Evolutionary conservation across 2,797 vertebrate species (phyloP).

Genomic region (Prionace glauca): DNA sequence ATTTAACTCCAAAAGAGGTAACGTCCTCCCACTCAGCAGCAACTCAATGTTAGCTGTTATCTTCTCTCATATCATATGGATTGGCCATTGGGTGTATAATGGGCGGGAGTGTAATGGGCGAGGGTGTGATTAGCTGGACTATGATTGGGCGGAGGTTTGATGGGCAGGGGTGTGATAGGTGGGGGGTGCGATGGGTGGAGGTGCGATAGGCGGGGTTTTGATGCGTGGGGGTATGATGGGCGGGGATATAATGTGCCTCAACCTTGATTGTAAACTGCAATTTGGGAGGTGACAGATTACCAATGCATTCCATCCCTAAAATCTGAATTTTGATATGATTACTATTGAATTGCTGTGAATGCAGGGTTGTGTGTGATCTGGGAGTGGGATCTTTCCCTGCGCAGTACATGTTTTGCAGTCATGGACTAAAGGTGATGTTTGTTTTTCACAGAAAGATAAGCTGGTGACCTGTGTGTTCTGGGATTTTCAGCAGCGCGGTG

Average conservation of each 20-base stretch:
- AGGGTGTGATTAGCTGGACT: too few species aligned
- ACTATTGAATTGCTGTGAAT: not conserved
- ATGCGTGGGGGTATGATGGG: too few species aligned
- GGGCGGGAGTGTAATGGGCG: not conserved
- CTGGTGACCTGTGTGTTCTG: conserved; percentile 69
- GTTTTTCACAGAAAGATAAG: conserved; percentile 55
- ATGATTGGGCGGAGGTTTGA: too few species aligned
- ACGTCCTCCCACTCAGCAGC: conserved; percentile 41
- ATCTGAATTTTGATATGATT: not conserved
- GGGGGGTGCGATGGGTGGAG: too few species aligned
- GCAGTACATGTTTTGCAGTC: too few species aligned
- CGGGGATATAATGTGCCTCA: too few species aligned
- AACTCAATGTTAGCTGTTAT: conserved; percentile 43
- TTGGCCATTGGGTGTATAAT: not conserved
- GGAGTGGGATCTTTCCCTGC: too few species aligned
- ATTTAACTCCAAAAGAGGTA: conserved; percentile 60
- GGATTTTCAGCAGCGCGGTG: conserved; percentile 74
- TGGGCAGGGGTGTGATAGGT: not conserved
- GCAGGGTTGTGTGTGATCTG: too few species aligned
- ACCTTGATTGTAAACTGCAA: too few species aligned
- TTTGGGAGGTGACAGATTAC: too few species aligned
- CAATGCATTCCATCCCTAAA: too few species aligned
- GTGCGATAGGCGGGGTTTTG: too few species aligned
- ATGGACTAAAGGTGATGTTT: not conserved
- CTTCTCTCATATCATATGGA: not conserved